A percentile compares a stretch with the other conserved stretches of the same genome.
Conservation (phyloP, 2,888 invertebrate genomes). For the Dorcus parallelipipedus region DNA sequence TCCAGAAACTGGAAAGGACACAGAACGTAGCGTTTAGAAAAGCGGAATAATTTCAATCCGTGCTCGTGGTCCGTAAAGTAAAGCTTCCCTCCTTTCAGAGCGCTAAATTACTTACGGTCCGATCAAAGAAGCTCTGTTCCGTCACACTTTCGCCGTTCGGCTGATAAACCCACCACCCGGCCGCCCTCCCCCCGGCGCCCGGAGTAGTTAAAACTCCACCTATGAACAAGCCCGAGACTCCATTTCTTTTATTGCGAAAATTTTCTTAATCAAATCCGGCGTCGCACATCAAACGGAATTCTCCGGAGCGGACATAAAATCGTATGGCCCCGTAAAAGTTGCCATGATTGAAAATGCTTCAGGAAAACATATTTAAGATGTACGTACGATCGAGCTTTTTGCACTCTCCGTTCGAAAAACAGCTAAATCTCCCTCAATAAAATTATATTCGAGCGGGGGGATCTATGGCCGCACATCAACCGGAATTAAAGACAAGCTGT, state of each 20-base stretch:
- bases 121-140: slow-evolving; percentile 36
- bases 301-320: slow-evolving; percentile 38
- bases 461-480: not conserved
- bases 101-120: slow-evolving; percentile 38
- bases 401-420: not conserved
- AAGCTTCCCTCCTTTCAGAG: slow-evolving; percentile 33
- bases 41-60: slow-evolving; percentile 41
- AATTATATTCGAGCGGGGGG: not conserved
- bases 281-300: slow-evolving; percentile 37
- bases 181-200: not conserved
- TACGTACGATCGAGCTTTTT: not conserved
- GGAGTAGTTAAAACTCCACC: slow-evolving; percentile 23
- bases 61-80: slow-evolving; percentile 37
- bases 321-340: slow-evolving; percentile 35
- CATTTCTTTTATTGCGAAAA: slow-evolving; percentile 33
- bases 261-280: slow-evolving; percentile 42
- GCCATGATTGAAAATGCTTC: slow-evolving; percentile 38
- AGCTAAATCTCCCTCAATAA: not conserved
- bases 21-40: slow-evolving; percentile 35
- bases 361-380: slow-evolving; percentile 35
- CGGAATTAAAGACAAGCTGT: not conserved
- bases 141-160: slow-evolving; percentile 28
- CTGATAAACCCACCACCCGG: slow-evolving; percentile 31
- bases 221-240: slow-evolving; percentile 16
- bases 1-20: slow-evolving; percentile 32